Conservation (phyloP, 30 jellyfish, hydroid and myxozoan genomes). For the Hydra vulgaris region DNA sequence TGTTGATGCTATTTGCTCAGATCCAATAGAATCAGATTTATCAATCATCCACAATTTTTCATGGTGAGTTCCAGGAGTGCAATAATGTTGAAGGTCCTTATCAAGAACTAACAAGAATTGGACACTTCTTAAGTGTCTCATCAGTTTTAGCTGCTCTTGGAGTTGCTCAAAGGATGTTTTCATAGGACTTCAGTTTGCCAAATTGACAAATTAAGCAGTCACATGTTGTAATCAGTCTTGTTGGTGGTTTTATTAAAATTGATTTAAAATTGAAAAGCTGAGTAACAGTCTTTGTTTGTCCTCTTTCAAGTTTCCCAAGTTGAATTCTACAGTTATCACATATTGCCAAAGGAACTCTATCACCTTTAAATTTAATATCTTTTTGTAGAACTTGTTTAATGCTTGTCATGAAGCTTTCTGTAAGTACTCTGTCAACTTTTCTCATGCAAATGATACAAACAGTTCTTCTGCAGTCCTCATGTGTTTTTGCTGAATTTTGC, state of each 20-base stretch:
- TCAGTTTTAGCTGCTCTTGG: neutral
- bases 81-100: neutral
- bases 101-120: neutral
- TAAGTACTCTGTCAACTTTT: neutral
- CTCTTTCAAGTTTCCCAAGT: neutral
- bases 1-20: neutral
- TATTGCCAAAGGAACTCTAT: neutral
- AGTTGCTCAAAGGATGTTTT: neutral
- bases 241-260: neutral
- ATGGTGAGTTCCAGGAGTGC: neutral
- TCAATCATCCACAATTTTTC: neutral
- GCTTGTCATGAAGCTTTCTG: neutral
- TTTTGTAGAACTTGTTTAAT: neutral
- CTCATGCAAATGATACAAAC: neutral
- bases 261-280: neutral
- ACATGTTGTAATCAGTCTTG: neutral
- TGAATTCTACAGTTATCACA: neutral
- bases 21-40: neutral
- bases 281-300: neutral
- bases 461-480: neutral
- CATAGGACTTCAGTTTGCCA: neutral
- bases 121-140: neutral
- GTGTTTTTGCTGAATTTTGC: neutral
- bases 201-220: neutral
- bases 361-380: neutral